These are phyloP conservation scores for Pteronura brasiliensis DNA, from an alignment of 2,113 vertebrate genomes.

Conservation along the genomic window DNA sequence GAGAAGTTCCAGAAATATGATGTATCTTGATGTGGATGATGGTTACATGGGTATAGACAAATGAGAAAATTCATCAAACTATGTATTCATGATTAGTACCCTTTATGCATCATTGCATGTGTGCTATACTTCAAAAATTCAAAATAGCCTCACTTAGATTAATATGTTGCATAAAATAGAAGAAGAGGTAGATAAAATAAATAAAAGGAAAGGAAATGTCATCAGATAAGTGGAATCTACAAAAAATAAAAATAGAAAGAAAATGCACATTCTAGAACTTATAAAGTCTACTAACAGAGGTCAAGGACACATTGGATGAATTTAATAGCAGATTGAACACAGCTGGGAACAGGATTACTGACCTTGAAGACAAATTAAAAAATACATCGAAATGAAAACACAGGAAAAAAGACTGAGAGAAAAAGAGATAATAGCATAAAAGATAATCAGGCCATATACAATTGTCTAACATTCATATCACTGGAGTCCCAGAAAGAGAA, in stretches of 20 bases:
- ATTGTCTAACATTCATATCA: background rate
- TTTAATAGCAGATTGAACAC: background rate
- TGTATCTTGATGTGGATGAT: background rate
- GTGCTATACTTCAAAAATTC: background rate
- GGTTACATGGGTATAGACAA: background rate
- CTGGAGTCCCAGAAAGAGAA: background rate
- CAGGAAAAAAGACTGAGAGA: background rate
- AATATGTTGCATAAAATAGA: background rate
- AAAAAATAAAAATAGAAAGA: background rate
- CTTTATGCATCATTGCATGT: background rate
- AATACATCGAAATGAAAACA: background rate
- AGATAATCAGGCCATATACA: background rate
- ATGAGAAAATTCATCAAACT: background rate
- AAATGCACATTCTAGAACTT: background rate
- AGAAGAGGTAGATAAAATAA: background rate
- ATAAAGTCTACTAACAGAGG: background rate
- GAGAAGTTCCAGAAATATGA: background rate
- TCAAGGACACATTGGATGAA: background rate
- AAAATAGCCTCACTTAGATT: background rate
- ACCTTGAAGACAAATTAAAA: background rate
- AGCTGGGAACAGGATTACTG: background rate
- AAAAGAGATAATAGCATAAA: background rate
- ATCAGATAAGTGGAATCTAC: background rate
- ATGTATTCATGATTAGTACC: background rate
- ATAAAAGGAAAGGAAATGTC: background rate